Conservation (phyloP, 2,888 invertebrate species). For the Neuroscelio doddi region DNA sequence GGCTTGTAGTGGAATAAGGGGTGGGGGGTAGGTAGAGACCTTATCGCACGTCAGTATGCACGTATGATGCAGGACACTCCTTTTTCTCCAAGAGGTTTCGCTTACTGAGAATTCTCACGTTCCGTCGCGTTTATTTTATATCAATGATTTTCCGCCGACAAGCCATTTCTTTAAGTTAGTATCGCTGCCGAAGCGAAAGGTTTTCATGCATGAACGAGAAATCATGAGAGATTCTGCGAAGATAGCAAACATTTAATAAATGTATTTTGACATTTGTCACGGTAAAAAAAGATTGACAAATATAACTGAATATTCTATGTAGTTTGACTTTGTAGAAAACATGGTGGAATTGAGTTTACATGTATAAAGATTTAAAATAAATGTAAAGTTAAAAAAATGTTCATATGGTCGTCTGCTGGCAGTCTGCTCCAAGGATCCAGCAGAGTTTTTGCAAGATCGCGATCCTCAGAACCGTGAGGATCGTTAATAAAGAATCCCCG, state of each 20-base stretch:
- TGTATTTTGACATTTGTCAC: not conserved
- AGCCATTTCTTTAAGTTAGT: constrained; percentile 34
- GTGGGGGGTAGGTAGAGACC: constrained; percentile 26
- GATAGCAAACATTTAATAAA: constrained; percentile 1
- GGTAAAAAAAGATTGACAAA: no score
- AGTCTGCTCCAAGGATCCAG: constrained; percentile 12
- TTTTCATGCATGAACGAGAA: constrained; percentile 16
- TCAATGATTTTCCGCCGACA: constrained; percentile 39
- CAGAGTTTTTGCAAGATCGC: constrained; percentile 30
- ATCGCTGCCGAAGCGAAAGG: constrained; percentile 23
- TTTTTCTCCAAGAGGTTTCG: constrained; percentile 46
- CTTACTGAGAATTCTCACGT: constrained; percentile 48
- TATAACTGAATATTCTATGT: no score
- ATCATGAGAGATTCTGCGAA: constrained; percentile 9
- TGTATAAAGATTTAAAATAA: no score
- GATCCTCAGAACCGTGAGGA: constrained; percentile 49
- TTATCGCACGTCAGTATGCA: constrained; percentile 43
- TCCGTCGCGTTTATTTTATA: constrained; percentile 48
- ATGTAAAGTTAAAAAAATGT: no score
- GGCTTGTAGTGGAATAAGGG: no score
- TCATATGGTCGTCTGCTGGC: constrained; percentile 25
- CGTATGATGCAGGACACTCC: constrained; percentile 47
- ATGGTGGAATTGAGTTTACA: no score
- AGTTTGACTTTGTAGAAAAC: no score
- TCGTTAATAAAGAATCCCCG: constrained; percentile 71